A percentile compares a stretch with the other conserved stretches of the same genome.
These are phyloP conservation scores for Petrocephalus microphthalmus DNA, from an alignment of 2,113 vertebrate genomes.

Conservation along the genomic window DNA sequence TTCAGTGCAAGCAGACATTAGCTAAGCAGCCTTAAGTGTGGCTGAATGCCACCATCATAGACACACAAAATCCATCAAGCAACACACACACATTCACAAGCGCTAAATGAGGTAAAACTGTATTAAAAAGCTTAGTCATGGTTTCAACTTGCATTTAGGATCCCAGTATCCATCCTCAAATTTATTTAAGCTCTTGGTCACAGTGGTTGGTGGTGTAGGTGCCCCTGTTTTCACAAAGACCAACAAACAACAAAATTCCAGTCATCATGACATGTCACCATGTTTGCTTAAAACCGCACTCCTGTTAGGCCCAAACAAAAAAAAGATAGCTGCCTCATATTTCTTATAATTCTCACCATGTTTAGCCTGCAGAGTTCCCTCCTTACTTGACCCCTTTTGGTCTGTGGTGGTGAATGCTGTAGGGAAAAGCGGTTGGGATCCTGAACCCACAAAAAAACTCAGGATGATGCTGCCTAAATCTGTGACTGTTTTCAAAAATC, in stretches of 20 bases:
- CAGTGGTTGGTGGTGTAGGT: background rate
- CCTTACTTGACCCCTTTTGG: slow-evolving; percentile 14
- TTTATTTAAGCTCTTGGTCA: slow-evolving; percentile 22
- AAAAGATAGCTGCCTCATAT: background rate
- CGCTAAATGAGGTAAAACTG: background rate
- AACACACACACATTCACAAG: background rate
- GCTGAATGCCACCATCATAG: background rate
- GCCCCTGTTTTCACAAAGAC: background rate
- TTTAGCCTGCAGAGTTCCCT: slow-evolving; percentile 43
- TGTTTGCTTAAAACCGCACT: background rate
- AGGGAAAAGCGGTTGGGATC: background rate
- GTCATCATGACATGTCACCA: background rate
- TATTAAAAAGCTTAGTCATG: background rate
- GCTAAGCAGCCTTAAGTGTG: background rate
- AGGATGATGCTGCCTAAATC: background rate
- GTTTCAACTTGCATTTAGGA: slow-evolving; percentile 31
- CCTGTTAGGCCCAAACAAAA: background rate
- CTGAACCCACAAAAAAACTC: background rate
- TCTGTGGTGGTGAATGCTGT: slow-evolving; percentile 38
- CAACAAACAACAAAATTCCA: background rate
- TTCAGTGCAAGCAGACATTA: background rate
- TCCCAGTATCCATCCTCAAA: slow-evolving; percentile 38
- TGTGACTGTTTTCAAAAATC: background rate
- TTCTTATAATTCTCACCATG: slow-evolving; percentile 39
- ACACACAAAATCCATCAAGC: background rate